Percentiles rank a stretch among this genome's conserved stretches.
Evolutionary conservation across 53 echinoderm and acorn worm genomes (phyloP).

Genomic region (Zoroaster sp.): DNA sequence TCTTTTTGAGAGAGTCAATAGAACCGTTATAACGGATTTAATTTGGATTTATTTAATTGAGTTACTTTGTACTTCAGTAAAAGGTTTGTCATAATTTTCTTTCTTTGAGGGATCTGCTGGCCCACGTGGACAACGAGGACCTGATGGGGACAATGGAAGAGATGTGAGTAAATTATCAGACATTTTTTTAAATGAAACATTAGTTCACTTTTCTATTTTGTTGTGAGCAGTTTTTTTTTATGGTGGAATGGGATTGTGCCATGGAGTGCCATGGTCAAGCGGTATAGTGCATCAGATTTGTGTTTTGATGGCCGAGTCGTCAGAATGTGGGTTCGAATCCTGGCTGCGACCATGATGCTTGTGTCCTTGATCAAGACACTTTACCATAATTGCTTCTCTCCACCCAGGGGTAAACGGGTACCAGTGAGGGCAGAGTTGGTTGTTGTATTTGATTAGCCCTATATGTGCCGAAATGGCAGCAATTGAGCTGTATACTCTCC

Average conservation of each 20-base stretch:
- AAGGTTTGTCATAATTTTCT: neutral
- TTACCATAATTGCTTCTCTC: too few species aligned
- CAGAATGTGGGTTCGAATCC: neutral
- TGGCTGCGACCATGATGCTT: too few species aligned
- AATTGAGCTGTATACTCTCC: too few species aligned
- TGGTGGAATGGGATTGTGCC: neutral
- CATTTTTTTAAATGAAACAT: neutral
- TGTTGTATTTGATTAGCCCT: too few species aligned
- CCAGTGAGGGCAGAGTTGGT: too few species aligned
- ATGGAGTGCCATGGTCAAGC: neutral
- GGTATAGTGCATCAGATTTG: neutral
- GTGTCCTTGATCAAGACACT: too few species aligned
- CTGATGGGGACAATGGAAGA: constrained; percentile 29
- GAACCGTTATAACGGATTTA: too few species aligned
- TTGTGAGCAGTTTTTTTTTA: neutral
- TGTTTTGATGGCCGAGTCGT: neutral
- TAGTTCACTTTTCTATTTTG: neutral
- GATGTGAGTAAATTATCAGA: constrained; percentile 10
- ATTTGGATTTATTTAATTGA: too few species aligned
- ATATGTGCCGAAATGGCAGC: too few species aligned
- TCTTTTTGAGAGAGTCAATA: too few species aligned
- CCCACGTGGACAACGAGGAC: neutral
- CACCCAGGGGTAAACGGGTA: too few species aligned
- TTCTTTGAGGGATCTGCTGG: constrained; percentile 67
- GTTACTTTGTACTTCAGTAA: too few species aligned